Evolutionary conservation across 2,888 invertebrate species (phyloP).

Genomic region (Pycnomerus fuliginosus): DNA sequence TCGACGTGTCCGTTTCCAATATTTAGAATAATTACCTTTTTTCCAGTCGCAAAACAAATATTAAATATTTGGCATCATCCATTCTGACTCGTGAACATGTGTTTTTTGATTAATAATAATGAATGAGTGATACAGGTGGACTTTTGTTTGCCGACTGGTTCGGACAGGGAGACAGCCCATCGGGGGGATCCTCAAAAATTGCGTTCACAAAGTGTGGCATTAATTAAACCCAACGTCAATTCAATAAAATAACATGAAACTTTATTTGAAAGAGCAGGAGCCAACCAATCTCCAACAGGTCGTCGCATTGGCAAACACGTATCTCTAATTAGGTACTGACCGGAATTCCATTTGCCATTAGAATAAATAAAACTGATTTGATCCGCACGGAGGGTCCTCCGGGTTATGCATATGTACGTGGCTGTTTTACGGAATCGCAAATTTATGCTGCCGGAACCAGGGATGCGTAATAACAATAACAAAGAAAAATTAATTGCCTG

Average conservation of each 20-base stretch:
- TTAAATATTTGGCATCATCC: too few species aligned
- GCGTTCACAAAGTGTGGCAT: slow-evolving; percentile 9
- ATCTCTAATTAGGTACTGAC: slow-evolving; percentile 29
- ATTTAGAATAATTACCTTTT: too few species aligned
- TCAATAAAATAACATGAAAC: slow-evolving; percentile 19
- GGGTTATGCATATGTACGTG: slow-evolving; percentile 30
- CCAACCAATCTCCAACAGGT: slow-evolving; percentile 19
- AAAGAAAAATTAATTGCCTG: slow-evolving; percentile 15
- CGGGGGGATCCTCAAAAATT: slow-evolving; percentile 11
- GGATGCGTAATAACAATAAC: too few species aligned
- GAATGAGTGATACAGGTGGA: too few species aligned
- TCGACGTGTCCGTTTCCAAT: too few species aligned
- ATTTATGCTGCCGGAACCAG: too few species aligned
- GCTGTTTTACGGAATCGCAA: slow-evolving; percentile 23
- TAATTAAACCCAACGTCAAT: slow-evolving; percentile 19
- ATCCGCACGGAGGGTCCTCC: slow-evolving; percentile 22
- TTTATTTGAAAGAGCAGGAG: slow-evolving; percentile 19
- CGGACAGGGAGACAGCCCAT: too few species aligned
- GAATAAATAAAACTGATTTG: slow-evolving; percentile 32
- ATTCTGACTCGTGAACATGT: too few species aligned
- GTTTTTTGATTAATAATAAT: too few species aligned
- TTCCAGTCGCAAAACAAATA: too few species aligned
- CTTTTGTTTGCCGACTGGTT: too few species aligned
- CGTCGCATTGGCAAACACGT: slow-evolving; percentile 25
- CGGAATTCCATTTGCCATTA: slow-evolving; percentile 30